Evolutionary conservation across 2,888 invertebrate genomes (phyloP), one percentile per base, ranked within the genome.

Genomic region (Drosophila lacicola): DNA sequence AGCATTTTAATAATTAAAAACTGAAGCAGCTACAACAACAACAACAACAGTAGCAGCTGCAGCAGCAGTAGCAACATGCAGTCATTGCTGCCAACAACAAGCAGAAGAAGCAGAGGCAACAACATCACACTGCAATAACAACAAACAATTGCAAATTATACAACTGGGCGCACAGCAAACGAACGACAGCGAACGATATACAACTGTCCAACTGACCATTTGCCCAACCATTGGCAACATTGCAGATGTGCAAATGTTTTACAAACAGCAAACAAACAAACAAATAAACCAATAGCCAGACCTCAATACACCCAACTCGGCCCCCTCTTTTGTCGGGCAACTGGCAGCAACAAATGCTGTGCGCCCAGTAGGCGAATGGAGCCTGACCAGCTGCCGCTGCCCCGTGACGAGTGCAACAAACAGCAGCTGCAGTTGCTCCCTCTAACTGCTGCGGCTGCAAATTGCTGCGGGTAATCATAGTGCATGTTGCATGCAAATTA

Each of bases 401-500:
- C 33, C 70, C 45, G 36, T 47, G 34, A 54, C 47, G 57, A 57
- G 36, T 21, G 51, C 63, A 73, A 34, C 45, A 36, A 29, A 53
- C 58, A 34, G 54, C 58, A 56, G 21, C 14, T 41, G 53, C 70
- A 60, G 72, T 70, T 45, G 41, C 57, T 71, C 73, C 70, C 79
- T 68, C 70, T 68, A 60, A 63, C 65, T 78, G 70, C 68, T 64
- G 44, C 33, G 56, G 73, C 37, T 79, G 85, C 82, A 79, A 82
- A 82, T 82, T 84, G 80, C 85, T 85, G 82, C 84, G 85, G 85
- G 85, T 87, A 85, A 85, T 85, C 87, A 85, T 84, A 78, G 82
- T 81, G 87, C 84, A 84, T 85, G 87, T 79, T 87, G 87, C 81
- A 85, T 87, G 85, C 85, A 85, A 85, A 85, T 85, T 86, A 85